These are phyloP conservation scores for Xyrichtys novacula DNA, from an alignment of 2,797 vertebrate species.

Conservation along the genomic window DNA sequence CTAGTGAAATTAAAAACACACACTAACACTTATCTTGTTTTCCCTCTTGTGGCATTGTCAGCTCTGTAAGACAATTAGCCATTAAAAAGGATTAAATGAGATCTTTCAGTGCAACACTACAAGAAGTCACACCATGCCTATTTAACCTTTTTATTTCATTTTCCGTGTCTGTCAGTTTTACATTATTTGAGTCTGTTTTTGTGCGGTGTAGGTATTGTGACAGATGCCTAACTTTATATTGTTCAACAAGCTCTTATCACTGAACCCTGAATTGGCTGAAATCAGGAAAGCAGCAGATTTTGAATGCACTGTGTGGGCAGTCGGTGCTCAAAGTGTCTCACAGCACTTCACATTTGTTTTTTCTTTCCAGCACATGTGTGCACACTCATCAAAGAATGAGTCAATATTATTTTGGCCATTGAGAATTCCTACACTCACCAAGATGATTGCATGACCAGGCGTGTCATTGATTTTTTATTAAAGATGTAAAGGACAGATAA, in stretches of 20 bases:
- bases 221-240: not conserved
- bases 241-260: not conserved
- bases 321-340: not conserved
- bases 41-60: too few relatives aligned
- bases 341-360: slow-evolving; percentile 10
- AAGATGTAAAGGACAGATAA: not conserved
- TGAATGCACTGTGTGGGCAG: not conserved
- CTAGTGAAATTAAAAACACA: too few relatives aligned
- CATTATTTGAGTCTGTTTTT: not conserved
- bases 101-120: too few relatives aligned
- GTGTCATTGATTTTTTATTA: not conserved
- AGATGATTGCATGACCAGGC: not conserved
- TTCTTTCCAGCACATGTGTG: slow-evolving; percentile 2
- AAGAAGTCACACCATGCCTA: too few relatives aligned
- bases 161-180: slow-evolving; percentile 13
- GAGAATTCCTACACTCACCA: too few relatives aligned
- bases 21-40: too few relatives aligned
- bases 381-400: not conserved
- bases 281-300: not conserved
- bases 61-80: too few relatives aligned
- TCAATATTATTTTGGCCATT: not conserved
- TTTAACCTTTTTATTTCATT: not conserved
- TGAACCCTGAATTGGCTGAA: not conserved
- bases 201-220: not conserved
- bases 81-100: too few relatives aligned